These are phyloP conservation scores for Gortyna flavago DNA, from an alignment of 2,888 invertebrate genomes.

Conservation along the genomic window DNA sequence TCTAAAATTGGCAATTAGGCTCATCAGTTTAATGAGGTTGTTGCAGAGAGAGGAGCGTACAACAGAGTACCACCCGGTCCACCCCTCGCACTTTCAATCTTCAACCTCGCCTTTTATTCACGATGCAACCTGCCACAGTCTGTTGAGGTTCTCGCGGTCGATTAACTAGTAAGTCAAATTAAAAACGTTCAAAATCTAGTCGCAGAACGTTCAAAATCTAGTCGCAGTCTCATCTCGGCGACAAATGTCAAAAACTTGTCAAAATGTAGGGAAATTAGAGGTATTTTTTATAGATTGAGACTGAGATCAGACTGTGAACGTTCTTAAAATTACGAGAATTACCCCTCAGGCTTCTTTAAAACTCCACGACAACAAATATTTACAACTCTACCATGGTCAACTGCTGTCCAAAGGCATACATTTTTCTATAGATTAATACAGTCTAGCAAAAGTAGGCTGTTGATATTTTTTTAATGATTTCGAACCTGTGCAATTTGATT, in stretches of 20 bases:
- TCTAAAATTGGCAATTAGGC: not conserved
- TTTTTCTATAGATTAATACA: not conserved
- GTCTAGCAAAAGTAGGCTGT: not conserved
- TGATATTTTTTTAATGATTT: conserved; percentile 22
- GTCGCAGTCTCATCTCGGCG: no score
- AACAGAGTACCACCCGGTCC: conserved; percentile 7
- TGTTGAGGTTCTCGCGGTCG: not conserved
- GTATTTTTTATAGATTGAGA: no score
- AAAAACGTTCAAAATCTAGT: no score
- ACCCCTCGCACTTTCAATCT: conserved; percentile 25
- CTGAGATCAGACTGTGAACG: no score
- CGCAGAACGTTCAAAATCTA: no score
- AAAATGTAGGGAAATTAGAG: no score
- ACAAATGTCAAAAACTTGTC: no score
- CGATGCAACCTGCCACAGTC: not conserved
- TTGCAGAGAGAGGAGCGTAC: conserved; percentile 1
- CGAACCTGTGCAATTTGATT: conserved; percentile 88
- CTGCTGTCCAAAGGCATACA: not conserved
- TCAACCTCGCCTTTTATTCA: conserved; percentile 1
- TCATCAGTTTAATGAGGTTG: conserved; percentile 7
- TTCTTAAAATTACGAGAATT: no score
- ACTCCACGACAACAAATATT: not conserved
- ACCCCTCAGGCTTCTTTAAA: conserved; percentile 2
- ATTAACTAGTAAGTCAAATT: not conserved
- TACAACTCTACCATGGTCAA: not conserved